Base-by-base conservation (phyloP, 2,797 vertebrate species). In the Protosalanx chinensis region DNA sequence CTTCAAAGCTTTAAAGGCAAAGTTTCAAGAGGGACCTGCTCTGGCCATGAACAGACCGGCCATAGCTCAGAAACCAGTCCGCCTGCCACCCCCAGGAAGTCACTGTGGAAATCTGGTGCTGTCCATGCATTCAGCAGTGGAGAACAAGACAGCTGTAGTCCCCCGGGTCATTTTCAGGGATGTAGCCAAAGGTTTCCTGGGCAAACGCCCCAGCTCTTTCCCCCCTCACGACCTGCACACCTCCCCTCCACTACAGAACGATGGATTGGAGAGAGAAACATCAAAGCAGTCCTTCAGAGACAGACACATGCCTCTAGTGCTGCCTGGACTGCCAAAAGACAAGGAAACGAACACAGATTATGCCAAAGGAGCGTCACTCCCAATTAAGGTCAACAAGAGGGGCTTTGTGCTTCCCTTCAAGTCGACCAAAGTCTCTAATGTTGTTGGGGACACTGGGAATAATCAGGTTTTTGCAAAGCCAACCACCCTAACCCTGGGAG, bases 1-100 rank as follows among this genome's bases (percentile, higher is more conserved):
- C 78, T 93, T 98, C 90, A 93, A 91, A 91, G 93, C 95, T 67
- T 87, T 98, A 64, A 88, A 88, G 84, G 95, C 94, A 71, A 97
- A 91, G 87, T 98, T 98, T 86, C 95, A 98, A 72, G 93, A 93
- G 7, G 89, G 92, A n/a, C 78, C 90, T 16, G 67, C 84, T 64
- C 30, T 87, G 64, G 81, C 81, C 10, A 90, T 73, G 77, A 49
- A 60, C 32, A 84, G 89, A 33, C 91, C 92, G 65, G 61, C 79
- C 51, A 82, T 93, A 70, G 87, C 89, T 23, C 91, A 92, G 57
- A 93, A 91, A 79, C 92, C 93, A 66, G 92, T 79, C 84, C 72
- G 77, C 57, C 51, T 92, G 18, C 86, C 79, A 12, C 82, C 83
- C 62, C 75, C 81, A 7, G 83, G 77, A 46, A 79, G 78, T 12